These are phyloP conservation scores for Elaeidobius kamerunicus DNA, from an alignment of 2,888 invertebrate genomes.

Conservation along the genomic window DNA sequence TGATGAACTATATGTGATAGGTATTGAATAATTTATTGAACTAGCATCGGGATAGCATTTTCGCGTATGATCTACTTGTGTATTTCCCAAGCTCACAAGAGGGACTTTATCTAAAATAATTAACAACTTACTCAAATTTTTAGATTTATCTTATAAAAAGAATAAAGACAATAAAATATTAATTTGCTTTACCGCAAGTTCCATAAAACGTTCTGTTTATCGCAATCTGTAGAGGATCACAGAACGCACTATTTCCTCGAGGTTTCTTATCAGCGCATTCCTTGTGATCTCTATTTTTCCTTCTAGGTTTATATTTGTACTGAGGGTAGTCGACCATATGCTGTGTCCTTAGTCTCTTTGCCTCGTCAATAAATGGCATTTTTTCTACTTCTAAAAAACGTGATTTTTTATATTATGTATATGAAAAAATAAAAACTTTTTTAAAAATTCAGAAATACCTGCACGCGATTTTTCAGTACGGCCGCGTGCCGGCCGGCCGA, in stretches of 20 bases:
- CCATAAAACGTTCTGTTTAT: slow-evolving; percentile 33
- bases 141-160: neutral
- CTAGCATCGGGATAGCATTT: slow-evolving; percentile 5
- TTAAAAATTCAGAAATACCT: no score
- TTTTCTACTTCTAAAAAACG: slow-evolving; percentile 55
- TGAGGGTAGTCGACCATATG: slow-evolving; percentile 50
- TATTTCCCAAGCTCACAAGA: slow-evolving; percentile 13
- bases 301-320: slow-evolving; percentile 48
- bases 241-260: slow-evolving; percentile 18
- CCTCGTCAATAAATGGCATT: slow-evolving; percentile 85
- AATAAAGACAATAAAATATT: neutral
- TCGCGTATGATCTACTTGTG: slow-evolving; percentile 18
- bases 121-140: no score
- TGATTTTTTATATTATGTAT: no score
- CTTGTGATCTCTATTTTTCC: slow-evolving; percentile 44
- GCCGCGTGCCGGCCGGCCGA: no score
- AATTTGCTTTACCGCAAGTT: slow-evolving; percentile 14
- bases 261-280: slow-evolving; percentile 20
- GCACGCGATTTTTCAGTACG: no score
- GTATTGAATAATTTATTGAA: slow-evolving; percentile 19
- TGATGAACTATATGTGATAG: slow-evolving; percentile 11
- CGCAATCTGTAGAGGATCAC: slow-evolving; percentile 29
- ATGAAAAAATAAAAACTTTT: no score
- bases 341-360: slow-evolving; percentile 57
- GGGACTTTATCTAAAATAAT: slow-evolving; percentile 31